Conservation (phyloP, 2,888 invertebrate species). For the Acleris holmiana region DNA sequence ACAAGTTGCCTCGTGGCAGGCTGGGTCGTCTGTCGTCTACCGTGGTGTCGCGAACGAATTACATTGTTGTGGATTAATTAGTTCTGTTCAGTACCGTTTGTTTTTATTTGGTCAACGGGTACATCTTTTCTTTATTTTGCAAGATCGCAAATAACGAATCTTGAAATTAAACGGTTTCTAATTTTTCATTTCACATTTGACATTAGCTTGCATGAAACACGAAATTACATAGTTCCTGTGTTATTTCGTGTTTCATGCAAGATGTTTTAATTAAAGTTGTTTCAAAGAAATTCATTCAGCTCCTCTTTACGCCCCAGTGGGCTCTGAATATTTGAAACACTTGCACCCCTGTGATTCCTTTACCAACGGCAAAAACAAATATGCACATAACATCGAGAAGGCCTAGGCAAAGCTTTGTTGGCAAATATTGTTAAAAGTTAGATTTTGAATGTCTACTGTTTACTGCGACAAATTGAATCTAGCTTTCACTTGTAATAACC, state of each 20-base stretch:
- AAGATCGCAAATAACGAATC: no score
- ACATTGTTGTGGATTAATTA: neutral
- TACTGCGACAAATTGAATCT: neutral
- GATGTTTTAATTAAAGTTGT: conserved; percentile 8
- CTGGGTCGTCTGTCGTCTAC: neutral
- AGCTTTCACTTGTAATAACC: neutral
- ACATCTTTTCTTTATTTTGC: no score
- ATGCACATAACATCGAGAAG: neutral
- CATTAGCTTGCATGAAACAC: neutral
- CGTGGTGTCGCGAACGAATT: neutral
- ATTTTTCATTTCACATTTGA: neutral
- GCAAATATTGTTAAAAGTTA: neutral
- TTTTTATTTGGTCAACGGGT: neutral
- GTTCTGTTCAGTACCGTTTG: neutral
- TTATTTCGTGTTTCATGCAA: no score
- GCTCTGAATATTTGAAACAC: conserved; percentile 24
- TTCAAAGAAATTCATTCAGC: conserved; percentile 20
- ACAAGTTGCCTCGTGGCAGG: conserved; percentile 2
- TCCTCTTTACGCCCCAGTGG: conserved; percentile 1
- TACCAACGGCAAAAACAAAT: no score
- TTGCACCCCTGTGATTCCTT: conserved; percentile 3
- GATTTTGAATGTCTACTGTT: conserved; percentile 5
- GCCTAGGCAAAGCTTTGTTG: neutral
- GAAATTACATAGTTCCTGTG: neutral
- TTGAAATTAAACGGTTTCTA: neutral